Base-by-base conservation (phyloP, 92 coral and sea anemone genomes). In the Bergia puertoricense region DNA sequence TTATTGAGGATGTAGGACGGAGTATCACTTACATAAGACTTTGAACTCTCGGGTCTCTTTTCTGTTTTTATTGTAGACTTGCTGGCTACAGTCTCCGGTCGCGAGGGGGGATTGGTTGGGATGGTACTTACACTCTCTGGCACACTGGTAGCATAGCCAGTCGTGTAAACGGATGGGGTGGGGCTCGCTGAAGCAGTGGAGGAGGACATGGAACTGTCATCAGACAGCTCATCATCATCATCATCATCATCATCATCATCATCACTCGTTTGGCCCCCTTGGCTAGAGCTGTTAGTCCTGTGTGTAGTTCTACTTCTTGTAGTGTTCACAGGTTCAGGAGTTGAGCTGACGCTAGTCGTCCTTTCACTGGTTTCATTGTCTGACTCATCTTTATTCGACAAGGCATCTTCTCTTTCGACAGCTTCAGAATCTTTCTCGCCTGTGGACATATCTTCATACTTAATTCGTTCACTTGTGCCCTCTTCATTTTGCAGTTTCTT, bases 1-100 rank as follows among this genome's bases (percentile, higher is more conserved):
- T 43, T 69, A 50, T 84, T 84, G 79, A 84, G 87, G 16, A 84
- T 84, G 8, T 84, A 84, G 37, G 87, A 84, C 0, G 87, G 87
- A 36, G 78, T 69, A 45, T 84, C 87, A 48, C 87, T 84, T 16
- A 84, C 87, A 2, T 71, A 36, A 20, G 87, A 84, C 23, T 45
- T 45, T n/a, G 87, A 72, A 54, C 79, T 84, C 18, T 48, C 41
- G 0, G 79, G 43, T 71, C 87, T 69, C 16, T 2, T 30, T 48
- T 36, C 41, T n/a, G 78, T 45, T 69, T 71, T 84, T 71, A 51
- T 71, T 46, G 87, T 45, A 4, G 22, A 42, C 59, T 38, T 36
- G 13, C 50, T 71, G 46, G 30, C 56, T 39, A 50, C 44, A 5
- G 78, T 84, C 22, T 84, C 87, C 11, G 67, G 14, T 18, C 87